A percentile compares a stretch with the other conserved stretches of the same genome.
phyloP scores from a whole-genome alignment of 2,888 invertebrate species.

The Dryocosmus kuriphilus region DNA sequence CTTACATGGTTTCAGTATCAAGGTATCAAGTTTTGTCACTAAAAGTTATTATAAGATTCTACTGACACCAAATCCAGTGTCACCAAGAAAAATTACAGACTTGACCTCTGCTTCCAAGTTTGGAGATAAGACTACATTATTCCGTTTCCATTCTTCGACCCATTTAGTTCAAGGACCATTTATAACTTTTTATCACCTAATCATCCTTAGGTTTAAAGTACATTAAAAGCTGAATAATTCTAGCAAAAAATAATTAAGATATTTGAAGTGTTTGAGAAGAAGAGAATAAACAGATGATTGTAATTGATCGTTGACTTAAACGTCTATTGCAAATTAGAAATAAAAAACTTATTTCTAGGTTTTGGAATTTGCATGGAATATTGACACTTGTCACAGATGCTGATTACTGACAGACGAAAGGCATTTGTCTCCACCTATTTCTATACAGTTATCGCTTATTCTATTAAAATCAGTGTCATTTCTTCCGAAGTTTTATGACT shows the following conservation, averaged over 20 bases:
- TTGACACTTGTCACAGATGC: conserved; percentile 21
- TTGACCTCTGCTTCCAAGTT: not conserved
- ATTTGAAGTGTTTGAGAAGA: not conserved
- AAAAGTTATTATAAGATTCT: conserved; percentile 1
- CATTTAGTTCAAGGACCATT: not conserved
- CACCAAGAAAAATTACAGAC: conserved; percentile 5
- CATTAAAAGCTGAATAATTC: not conserved
- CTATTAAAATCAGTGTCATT: not conserved
- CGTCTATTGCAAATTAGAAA: not conserved
- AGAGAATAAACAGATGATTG: too few relatives aligned
- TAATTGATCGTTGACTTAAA: not conserved
- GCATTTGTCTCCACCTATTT: conserved; percentile 37
- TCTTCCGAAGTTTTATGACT: conserved; percentile 30
- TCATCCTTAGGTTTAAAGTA: not conserved
- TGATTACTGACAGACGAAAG: not conserved
- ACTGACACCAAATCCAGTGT: conserved; percentile 19
- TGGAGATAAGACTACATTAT: conserved; percentile 3
- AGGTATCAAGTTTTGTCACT: conserved; percentile 26
- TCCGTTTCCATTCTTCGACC: not conserved
- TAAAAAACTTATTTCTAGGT: not conserved
- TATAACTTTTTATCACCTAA: too few relatives aligned
- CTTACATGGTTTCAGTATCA: not conserved
- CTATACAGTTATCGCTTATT: conserved; percentile 27
- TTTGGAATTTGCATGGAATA: not conserved
- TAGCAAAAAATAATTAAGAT: not conserved